A percentile compares a stretch with the other conserved stretches of the same genome.
Evolutionary conservation across 2,797 vertebrate species (phyloP).

Genomic region (Eptatretus atami): DNA sequence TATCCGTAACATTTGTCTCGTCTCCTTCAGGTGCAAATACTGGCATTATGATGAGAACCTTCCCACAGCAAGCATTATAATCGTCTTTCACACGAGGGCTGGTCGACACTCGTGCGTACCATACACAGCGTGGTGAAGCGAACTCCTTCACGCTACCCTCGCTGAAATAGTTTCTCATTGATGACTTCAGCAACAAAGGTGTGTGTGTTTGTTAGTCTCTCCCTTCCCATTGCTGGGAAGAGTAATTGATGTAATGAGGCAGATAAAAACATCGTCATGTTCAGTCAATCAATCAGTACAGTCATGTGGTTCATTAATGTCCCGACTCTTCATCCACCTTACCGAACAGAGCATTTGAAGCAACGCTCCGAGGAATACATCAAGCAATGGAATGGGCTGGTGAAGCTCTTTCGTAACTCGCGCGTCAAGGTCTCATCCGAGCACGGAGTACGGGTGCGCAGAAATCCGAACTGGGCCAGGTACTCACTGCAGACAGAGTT

Average conservation of each 20-base stretch:
- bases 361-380: constrained; percentile 62
- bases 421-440: constrained; percentile 84
- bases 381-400: constrained; percentile 84
- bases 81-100: constrained; percentile 97
- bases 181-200: constrained; percentile 98
- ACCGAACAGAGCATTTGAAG: constrained; percentile 38
- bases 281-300: too few species aligned
- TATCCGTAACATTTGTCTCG: neutral
- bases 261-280: too few species aligned
- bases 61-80: constrained; percentile 57
- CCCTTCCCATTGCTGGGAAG: too few species aligned
- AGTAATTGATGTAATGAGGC: too few species aligned
- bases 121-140: constrained; percentile 93
- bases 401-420: constrained; percentile 70
- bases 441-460: constrained; percentile 78
- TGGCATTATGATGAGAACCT: constrained; percentile 81
- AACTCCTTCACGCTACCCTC: constrained; percentile 49
- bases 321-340: neutral
- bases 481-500: constrained; percentile 10
- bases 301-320: too few species aligned
- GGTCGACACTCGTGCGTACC: constrained; percentile 90
- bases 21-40: constrained; percentile 45
- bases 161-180: constrained; percentile 92
- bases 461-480: constrained; percentile 47
- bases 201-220: constrained; percentile 8